Base-by-base conservation (phyloP, 2,888 invertebrate species). In the Synanthedon vespiformis region DNA sequence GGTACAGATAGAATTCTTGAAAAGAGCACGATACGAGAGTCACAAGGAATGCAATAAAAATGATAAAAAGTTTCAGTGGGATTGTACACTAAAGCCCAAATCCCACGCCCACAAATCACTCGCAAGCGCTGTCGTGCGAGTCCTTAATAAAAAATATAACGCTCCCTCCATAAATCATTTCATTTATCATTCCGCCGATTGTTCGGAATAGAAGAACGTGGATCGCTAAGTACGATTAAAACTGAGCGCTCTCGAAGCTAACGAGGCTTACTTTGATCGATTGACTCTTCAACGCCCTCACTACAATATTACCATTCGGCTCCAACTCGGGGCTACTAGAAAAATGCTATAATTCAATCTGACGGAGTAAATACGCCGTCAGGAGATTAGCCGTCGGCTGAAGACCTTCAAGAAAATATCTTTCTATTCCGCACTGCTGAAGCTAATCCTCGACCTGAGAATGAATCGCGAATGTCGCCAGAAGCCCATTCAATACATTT, bases 231-330 rank as follows among this genome's bases (percentile, higher is more conserved):
- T 61, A 60, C 67, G 72, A 72, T 74, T 73, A 72, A 72, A 76
- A 70, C 61, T 58, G 63, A 68, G 64, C 59, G 65, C 67, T 61
- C 62, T 65, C 61, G 62, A 61, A 67, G 67, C 63, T 75, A 74
- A 75, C 72, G 74, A 75, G 68, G 66, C 74, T 70, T 64, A 61
- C 64, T 53, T 62, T 72, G 76, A 75, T 65, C 64, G 72, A 74
- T 73, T 69, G 66, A 63, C 67, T 62, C 48, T 16, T 18, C 48
- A 11, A 48, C 22, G 48, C 48, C 18, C 48, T 16, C 16, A 18
- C 48, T 16, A 48, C 13, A 48, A 16, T 14, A 48, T 16, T 48
- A 22, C 16, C 44, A 44, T 44, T 44, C 44, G 44, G 14, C 34
- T 10, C 10, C 22, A 22, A 22, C 4, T 22, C 1, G 22, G 1